phyloP scores from a whole-genome alignment of 2,113 vertebrate species.

The human region DNA sequence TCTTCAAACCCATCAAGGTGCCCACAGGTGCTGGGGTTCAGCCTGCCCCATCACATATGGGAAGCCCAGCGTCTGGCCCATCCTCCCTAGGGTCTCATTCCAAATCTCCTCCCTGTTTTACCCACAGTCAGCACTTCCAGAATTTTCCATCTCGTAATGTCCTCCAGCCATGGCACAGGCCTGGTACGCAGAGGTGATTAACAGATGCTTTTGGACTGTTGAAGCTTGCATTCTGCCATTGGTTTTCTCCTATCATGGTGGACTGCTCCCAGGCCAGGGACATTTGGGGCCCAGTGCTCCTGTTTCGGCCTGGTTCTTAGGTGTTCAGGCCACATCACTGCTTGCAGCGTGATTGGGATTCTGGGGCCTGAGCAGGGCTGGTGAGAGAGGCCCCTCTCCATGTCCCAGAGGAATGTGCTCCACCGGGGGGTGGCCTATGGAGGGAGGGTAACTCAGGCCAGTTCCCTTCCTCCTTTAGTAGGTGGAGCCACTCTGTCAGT shows the following conservation, averaged over 20 bases:
- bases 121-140: not conserved
- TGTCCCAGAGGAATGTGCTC: no score
- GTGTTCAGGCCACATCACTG: not conserved
- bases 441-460: accelerated
- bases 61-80: not conserved
- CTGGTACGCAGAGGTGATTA: not conserved
- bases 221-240: not conserved
- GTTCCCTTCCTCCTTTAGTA: not conserved
- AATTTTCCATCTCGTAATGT: not conserved
- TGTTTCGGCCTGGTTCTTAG: not conserved
- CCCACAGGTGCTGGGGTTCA: not conserved
- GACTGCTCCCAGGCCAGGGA: not conserved
- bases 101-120: not conserved
- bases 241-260: not conserved
- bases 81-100: not conserved
- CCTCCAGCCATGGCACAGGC: not conserved
- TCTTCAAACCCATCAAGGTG: not conserved
- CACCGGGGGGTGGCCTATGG: accelerated
- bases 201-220: not conserved
- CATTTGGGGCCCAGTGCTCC: not conserved
- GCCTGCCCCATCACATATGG: not conserved
- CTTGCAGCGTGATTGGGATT: not conserved
- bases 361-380: no score
- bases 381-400: not conserved
- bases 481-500: not conserved